Percentiles rank a stretch among this genome's conserved stretches.
Evolutionary conservation across 2,797 vertebrate species (phyloP).

Genomic region (Sebastes goodei): DNA sequence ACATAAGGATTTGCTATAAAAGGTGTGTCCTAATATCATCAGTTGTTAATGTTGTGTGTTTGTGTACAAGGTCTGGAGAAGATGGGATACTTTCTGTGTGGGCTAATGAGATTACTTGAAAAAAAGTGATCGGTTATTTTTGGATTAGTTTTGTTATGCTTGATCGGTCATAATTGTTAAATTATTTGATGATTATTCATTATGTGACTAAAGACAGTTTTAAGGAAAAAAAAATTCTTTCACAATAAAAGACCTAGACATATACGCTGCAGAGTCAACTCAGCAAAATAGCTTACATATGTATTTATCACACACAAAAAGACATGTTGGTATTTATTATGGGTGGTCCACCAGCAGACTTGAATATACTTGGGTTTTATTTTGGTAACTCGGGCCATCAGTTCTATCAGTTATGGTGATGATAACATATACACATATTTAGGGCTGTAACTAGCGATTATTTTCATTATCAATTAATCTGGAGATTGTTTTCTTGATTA

Average conservation of each 20-base stretch:
- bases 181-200: background rate
- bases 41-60: background rate
- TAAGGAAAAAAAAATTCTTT: too few species aligned
- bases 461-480: too few species aligned
- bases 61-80: background rate
- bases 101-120: background rate
- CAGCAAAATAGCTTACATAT: too few species aligned
- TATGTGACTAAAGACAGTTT: background rate
- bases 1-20: background rate
- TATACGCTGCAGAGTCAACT: too few species aligned
- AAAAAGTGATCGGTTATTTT: background rate
- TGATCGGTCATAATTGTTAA: background rate
- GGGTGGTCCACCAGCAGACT: too few species aligned
- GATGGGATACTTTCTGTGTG: background rate
- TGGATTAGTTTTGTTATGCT: background rate
- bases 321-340: too few species aligned
- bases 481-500: too few species aligned
- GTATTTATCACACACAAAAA: too few species aligned
- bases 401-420: background rate
- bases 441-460: too few species aligned
- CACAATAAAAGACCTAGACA: too few species aligned
- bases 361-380: background rate
- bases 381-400: background rate
- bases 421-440: too few species aligned
- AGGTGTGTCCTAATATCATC: background rate